Conservation (phyloP, 2,113 vertebrate genomes). For the Rhynchomys soricoides region DNA sequence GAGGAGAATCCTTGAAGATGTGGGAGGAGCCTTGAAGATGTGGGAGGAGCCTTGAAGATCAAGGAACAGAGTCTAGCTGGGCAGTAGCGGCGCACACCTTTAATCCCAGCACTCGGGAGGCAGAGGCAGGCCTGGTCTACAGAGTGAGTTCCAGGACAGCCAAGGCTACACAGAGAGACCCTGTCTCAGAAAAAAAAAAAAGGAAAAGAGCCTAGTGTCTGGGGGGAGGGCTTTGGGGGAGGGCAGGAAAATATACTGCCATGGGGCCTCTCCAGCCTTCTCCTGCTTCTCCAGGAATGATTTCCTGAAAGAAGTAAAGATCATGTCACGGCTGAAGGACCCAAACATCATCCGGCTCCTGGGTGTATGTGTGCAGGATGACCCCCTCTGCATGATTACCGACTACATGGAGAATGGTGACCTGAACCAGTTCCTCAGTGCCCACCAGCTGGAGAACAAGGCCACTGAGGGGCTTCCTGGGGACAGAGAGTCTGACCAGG, state of each 20-base stretch:
- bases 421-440: conserved; percentile 94
- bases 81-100: too few species aligned
- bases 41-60: not conserved
- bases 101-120: too few species aligned
- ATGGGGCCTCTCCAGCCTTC: not conserved
- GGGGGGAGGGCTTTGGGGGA: not conserved
- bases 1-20: not conserved
- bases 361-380: conserved; percentile 93
- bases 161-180: too few species aligned
- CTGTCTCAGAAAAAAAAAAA: too few species aligned
- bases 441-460: conserved; percentile 91
- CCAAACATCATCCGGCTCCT: conserved; percentile 95
- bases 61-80: not conserved
- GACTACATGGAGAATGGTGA: conserved; percentile 98
- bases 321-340: conserved; percentile 94
- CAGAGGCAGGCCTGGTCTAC: too few species aligned
- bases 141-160: too few species aligned
- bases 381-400: conserved; percentile 95
- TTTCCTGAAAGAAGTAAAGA: conserved; percentile 96
- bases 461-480: conserved; percentile 82
- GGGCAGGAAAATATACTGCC: not conserved
- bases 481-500: conserved; percentile 78
- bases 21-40: not conserved
- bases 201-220: not conserved
- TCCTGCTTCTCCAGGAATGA: conserved; percentile 87